Evolutionary conservation across 2,888 invertebrate species (phyloP).

Genomic region (Machimus rusticus): DNA sequence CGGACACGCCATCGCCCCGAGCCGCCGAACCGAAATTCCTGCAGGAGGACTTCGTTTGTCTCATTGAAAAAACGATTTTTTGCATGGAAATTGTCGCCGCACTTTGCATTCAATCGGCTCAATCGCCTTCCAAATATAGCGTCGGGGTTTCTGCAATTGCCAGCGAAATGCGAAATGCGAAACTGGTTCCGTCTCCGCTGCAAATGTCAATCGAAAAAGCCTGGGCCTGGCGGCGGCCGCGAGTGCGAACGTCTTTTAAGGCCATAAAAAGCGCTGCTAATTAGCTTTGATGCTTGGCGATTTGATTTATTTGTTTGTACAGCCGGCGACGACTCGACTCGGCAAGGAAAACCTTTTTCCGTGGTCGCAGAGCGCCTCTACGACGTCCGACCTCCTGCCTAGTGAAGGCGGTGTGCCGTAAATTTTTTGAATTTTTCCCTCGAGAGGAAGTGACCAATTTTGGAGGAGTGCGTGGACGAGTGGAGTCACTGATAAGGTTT

Average conservation of each 20-base stretch:
- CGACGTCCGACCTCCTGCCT: background rate
- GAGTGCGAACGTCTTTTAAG: background rate
- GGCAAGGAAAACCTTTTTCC: background rate
- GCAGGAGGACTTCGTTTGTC: background rate
- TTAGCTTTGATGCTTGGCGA: background rate
- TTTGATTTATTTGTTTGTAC: conserved; percentile 7
- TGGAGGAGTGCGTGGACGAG: background rate
- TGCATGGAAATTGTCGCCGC: background rate
- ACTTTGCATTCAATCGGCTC: background rate
- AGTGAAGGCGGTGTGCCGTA: background rate
- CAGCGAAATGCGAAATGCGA: background rate
- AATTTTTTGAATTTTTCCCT: background rate
- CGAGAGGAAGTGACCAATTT: background rate
- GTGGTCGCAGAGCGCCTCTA: background rate
- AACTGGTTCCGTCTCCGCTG: background rate
- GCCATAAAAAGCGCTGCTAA: background rate
- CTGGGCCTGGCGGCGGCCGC: background rate
- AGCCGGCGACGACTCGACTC: background rate
- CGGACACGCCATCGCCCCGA: conserved; percentile 8
- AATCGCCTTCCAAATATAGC: background rate
- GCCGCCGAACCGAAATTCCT: background rate
- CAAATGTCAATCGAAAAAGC: background rate
- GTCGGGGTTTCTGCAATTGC: background rate
- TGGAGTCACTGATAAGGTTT: background rate
- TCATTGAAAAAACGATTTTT: background rate